phyloP scores from a whole-genome alignment of 2,888 invertebrate species.

The Antheraea yamamai region DNA sequence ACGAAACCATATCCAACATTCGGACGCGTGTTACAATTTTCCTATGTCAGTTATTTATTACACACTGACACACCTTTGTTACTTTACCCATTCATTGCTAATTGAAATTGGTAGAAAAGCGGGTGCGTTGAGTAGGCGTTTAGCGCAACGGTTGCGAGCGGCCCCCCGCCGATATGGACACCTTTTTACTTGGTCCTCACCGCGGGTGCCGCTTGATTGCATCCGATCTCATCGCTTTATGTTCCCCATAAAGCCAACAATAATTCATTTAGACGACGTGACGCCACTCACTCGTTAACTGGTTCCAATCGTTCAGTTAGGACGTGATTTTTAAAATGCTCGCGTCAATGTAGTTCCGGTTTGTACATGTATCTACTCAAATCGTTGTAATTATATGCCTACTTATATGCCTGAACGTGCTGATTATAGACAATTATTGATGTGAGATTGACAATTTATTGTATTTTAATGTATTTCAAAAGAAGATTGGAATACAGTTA shows the following conservation, averaged over 20 bases:
- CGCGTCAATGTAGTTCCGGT: slow-evolving; percentile 43
- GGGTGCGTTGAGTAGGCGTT: slow-evolving; percentile 69
- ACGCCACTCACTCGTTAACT: slow-evolving; percentile 80
- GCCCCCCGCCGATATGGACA: slow-evolving; percentile 71
- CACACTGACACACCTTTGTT: slow-evolving; percentile 57
- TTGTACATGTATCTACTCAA: slow-evolving; percentile 23
- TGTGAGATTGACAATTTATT: slow-evolving; percentile 8
- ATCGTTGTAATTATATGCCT: slow-evolving; percentile 13
- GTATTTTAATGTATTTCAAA: slow-evolving; percentile 7
- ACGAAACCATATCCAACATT: slow-evolving; percentile 7
- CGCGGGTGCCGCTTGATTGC: slow-evolving; percentile 80
- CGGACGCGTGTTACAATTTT: slow-evolving; percentile 29
- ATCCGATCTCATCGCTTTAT: slow-evolving; percentile 81
- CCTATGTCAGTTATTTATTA: slow-evolving; percentile 44
- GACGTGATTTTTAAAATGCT: slow-evolving; percentile 53
- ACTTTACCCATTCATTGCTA: slow-evolving; percentile 69
- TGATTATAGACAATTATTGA: slow-evolving; percentile 6
- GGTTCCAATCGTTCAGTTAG: slow-evolving; percentile 57
- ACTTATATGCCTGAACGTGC: slow-evolving; percentile 8
- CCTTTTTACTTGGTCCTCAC: slow-evolving; percentile 76
- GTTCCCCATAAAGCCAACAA: slow-evolving; percentile 80
- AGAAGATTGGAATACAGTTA: background rate
- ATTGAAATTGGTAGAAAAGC: slow-evolving; percentile 74
- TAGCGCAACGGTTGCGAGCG: slow-evolving; percentile 67
- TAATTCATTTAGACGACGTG: slow-evolving; percentile 82